Evolutionary conservation across 2,888 invertebrate species (phyloP).

Genomic region (Mythimna vitellina): DNA sequence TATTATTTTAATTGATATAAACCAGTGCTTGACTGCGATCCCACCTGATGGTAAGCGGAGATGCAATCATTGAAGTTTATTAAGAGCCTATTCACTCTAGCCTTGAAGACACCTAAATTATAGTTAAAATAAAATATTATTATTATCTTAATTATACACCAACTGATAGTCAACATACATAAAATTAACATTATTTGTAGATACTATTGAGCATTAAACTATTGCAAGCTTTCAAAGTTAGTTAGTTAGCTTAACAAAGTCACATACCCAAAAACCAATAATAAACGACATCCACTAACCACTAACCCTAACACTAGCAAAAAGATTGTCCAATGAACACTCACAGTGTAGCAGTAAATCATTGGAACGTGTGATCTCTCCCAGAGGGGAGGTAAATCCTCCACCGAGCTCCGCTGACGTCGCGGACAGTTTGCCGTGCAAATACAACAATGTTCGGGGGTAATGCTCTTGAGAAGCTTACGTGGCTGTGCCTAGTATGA

Average conservation of each 20-base stretch:
- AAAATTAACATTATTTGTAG: too few relatives aligned
- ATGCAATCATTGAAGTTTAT: too few relatives aligned
- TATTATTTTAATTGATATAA: too few relatives aligned
- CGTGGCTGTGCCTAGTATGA: background rate
- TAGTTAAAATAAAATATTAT: too few relatives aligned
- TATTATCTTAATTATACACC: too few relatives aligned
- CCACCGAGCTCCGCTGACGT: slow-evolving; percentile 49
- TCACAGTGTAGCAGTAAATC: slow-evolving; percentile 49
- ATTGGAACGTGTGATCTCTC: slow-evolving; percentile 56
- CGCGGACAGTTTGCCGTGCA: slow-evolving; percentile 41
- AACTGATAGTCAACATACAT: too few relatives aligned
- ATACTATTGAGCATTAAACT: too few relatives aligned
- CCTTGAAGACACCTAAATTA: too few relatives aligned
- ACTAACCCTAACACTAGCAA: slow-evolving; percentile 9
- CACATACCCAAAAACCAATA: background rate
- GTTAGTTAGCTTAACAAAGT: background rate
- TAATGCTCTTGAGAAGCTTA: slow-evolving; percentile 24
- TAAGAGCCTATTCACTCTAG: too few relatives aligned
- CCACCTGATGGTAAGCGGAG: too few relatives aligned
- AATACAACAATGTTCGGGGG: slow-evolving; percentile 40
- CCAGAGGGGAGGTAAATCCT: slow-evolving; percentile 53
- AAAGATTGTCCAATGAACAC: slow-evolving; percentile 45
- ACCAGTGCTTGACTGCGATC: too few relatives aligned
- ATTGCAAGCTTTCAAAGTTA: too few relatives aligned
- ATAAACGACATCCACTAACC: background rate